phyloP scores from a whole-genome alignment of 2,797 vertebrate genomes.

The Dendrocincla fuliginosa region DNA sequence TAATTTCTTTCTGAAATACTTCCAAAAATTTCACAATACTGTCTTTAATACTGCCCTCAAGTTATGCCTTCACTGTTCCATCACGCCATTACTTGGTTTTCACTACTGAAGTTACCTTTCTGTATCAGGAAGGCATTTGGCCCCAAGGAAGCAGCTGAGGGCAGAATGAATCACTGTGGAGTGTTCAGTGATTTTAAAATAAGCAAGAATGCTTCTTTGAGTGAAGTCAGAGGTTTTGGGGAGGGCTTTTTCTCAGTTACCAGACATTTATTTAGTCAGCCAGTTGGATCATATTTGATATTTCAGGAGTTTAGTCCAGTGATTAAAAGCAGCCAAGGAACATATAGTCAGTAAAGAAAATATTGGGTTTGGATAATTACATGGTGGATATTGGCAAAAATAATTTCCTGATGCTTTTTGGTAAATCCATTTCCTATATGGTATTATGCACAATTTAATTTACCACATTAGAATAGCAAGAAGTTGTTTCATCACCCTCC shows the following conservation, averaged over 20 bases:
- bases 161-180: neutral
- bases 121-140: neutral
- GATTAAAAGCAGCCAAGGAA: slow-evolving; percentile 21
- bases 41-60: slow-evolving; percentile 14
- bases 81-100: neutral
- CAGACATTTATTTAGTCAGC: neutral
- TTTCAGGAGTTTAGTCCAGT: neutral
- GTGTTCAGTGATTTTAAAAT: neutral
- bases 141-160: neutral
- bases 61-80: neutral
- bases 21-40: neutral
- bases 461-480: neutral
- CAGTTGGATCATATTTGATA: neutral
- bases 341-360: slow-evolving; percentile 21
- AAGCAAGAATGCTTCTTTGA: neutral
- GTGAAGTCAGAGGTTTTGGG: neutral
- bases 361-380: neutral
- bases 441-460: neutral
- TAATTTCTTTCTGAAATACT: slow-evolving; percentile 16
- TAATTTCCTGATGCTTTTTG: neutral
- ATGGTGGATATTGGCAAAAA: neutral
- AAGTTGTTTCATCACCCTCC: neutral
- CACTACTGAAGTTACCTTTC: slow-evolving; percentile 16
- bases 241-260: neutral
- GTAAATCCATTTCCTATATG: neutral